Base-by-base conservation (phyloP, 2,113 vertebrate genomes). In the Trematocara nigrifrons region DNA sequence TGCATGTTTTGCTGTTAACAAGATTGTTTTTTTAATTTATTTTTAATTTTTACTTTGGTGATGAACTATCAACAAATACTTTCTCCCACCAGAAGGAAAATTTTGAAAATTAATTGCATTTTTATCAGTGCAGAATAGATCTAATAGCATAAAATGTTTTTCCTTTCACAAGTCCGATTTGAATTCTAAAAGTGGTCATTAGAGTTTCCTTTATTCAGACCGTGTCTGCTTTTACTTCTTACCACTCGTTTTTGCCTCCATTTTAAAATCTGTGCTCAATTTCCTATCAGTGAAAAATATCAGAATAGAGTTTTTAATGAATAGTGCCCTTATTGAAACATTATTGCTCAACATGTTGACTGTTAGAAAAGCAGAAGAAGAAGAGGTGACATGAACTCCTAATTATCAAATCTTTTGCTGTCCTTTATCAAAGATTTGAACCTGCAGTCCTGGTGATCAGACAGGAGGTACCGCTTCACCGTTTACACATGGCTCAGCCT, bases 1-100 rank as follows among this genome's bases (percentile, higher is more conserved):
- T 54, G 91, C 92, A 94, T 94, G 40, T 94, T 94, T 89, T 80
- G 33, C 80, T 94, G 91, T 92, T 93, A 94, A 95, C 92, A 92
- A 93, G 85, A 89, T 89, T 94, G 87, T 87, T 80, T 54, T 54
- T 64, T 64, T 0, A n/a, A 31, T 51, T 18, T 13, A 3, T 47
- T 8, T 53, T 69, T 5, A 53, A 82, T 81, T 85, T 82, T 40
- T 61, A 79, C 35, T 10, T 59, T 22, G 20, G 16, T 86, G 80
- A 81, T 90, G 40, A 79, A 56, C 35, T 29, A 40, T 49, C 15
- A 51, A 56, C 31, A 52, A n/a, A 3, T 49, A 42, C 56, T 79
- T 35, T 26, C 53, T 49, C 29, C 33, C 8, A 59, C 57, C 81
- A 66, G 7, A 31, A 71, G 29, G 40, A 38, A 7, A 49, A 81